Percentiles rank a stretch among this genome's conserved stretches.
These are phyloP conservation scores for Dromiciops gliroides DNA, from an alignment of 2,113 vertebrate genomes.

Conservation along the genomic window DNA sequence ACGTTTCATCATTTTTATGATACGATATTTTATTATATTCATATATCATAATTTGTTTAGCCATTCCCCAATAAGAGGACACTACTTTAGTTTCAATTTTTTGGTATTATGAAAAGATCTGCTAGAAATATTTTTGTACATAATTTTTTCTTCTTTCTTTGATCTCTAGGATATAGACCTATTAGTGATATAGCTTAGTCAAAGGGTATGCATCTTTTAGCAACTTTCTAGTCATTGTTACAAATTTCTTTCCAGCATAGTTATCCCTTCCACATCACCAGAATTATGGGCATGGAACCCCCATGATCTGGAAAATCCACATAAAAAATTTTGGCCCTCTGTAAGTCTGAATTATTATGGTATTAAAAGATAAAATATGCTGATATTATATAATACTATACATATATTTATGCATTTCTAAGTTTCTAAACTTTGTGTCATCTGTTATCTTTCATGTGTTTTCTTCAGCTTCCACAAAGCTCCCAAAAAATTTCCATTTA, in stretches of 20 bases:
- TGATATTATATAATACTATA: no score
- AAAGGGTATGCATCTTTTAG: neutral
- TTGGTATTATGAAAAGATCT: neutral
- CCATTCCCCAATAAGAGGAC: neutral
- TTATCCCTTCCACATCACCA: no score
- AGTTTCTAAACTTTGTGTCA: no score
- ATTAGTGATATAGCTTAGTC: neutral
- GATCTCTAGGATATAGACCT: neutral
- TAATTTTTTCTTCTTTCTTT: neutral
- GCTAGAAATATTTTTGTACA: neutral
- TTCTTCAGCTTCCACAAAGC: no score
- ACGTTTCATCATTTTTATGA: neutral
- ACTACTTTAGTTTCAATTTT: neutral
- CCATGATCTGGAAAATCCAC: no score
- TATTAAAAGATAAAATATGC: no score
- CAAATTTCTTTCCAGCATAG: neutral
- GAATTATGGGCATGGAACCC: no score
- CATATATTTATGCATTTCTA: no score
- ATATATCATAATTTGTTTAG: neutral
- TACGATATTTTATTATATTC: neutral
- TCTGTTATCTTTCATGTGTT: no score
- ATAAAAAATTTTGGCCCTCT: no score
- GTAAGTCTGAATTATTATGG: no score
- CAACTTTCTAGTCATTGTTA: neutral
- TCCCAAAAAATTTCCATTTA: no score